A percentile compares a stretch with the other conserved stretches of the same genome.
Conservation (phyloP, 2,797 vertebrate species). For the Sebastes matsubarae region DNA sequence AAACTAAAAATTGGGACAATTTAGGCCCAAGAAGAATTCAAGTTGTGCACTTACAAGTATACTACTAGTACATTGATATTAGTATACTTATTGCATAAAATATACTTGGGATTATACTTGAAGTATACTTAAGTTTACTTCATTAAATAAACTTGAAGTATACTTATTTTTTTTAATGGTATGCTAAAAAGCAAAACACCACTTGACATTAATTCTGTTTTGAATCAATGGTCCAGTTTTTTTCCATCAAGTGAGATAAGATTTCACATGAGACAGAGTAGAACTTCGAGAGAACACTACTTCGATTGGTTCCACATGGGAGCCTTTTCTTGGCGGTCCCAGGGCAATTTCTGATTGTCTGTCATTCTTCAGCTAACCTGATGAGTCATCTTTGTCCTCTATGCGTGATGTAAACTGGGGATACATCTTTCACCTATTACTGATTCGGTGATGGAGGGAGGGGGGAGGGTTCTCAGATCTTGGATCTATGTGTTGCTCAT, state of each 20-base stretch:
- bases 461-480: constrained; percentile 9
- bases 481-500: constrained; percentile 41
- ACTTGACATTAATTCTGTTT: not conserved
- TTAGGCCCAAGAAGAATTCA: no score
- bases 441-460: not conserved
- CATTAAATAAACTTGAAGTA: no score
- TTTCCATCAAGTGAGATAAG: not conserved
- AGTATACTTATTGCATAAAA: no score
- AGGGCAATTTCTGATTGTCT: constrained; percentile 9
- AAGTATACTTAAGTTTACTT: no score
- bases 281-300: not conserved
- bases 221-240: not conserved
- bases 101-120: no score
- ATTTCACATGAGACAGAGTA: not conserved
- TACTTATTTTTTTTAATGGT: no score
- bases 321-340: constrained; percentile 2
- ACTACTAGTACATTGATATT: no score
- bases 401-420: not conserved
- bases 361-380: not conserved
- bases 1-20: no score
- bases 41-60: no score
- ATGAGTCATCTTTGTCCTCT: not conserved
- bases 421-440: not conserved
- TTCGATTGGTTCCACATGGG: constrained; percentile 10
- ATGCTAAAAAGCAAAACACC: not conserved